Conservation (phyloP, 2,113 vertebrate species). For the Dipodomys spectabilis region DNA sequence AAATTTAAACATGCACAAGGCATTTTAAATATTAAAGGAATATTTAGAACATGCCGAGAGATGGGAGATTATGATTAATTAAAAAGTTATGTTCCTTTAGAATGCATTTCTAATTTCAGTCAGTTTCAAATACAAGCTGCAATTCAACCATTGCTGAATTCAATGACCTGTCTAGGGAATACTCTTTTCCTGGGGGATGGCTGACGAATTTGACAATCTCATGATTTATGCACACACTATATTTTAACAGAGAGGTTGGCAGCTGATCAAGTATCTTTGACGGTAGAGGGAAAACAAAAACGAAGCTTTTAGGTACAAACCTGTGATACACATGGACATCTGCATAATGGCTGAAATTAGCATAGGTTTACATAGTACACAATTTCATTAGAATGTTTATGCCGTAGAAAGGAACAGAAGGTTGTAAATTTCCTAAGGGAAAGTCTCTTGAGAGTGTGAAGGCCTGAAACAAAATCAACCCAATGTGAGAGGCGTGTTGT, state of each 20-base stretch:
- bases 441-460: slow-evolving; percentile 9
- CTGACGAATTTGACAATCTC: background rate
- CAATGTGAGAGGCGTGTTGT: background rate
- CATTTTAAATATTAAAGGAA: background rate
- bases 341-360: slow-evolving; percentile 70
- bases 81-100: slow-evolving; percentile 23
- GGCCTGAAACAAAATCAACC: slow-evolving; percentile 3
- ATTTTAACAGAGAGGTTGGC: slow-evolving; percentile 58
- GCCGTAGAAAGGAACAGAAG: slow-evolving; percentile 30
- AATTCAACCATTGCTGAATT: background rate
- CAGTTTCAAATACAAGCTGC: slow-evolving; percentile 25
- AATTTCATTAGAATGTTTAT: slow-evolving; percentile 54
- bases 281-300: slow-evolving; percentile 47
- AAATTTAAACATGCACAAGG: background rate
- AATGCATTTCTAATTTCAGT: background rate
- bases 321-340: slow-evolving; percentile 60
- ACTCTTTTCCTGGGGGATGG: background rate
- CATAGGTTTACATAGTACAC: slow-evolving; percentile 44
- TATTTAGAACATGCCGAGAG: slow-evolving; percentile 30
- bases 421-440: slow-evolving; percentile 61
- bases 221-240: slow-evolving; percentile 16
- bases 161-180: background rate
- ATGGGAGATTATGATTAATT: slow-evolving; percentile 42
- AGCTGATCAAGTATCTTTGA: slow-evolving; percentile 41
- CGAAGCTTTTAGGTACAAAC: slow-evolving; percentile 62